A percentile compares a stretch with the other conserved stretches of the same genome.
These are phyloP conservation scores for Elaphurus davidianus DNA, from an alignment of 2,113 vertebrate genomes.

Conservation along the genomic window DNA sequence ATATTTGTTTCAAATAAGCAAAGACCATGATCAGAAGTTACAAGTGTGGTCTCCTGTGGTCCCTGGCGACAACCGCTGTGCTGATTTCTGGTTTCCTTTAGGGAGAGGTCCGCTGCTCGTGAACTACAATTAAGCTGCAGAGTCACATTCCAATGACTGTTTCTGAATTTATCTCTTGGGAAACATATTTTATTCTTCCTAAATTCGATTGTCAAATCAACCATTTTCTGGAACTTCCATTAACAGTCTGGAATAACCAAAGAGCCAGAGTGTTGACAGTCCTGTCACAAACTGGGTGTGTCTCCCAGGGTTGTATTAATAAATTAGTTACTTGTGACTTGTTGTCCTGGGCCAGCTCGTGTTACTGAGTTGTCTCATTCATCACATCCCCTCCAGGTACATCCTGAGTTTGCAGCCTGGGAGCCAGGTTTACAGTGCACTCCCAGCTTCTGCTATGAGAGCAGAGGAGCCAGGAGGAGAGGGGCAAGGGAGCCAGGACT, in stretches of 20 bases:
- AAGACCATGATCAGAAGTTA: background rate
- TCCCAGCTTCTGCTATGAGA: background rate
- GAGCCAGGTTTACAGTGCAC: background rate
- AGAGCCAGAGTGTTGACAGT: background rate
- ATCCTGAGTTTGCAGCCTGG: background rate
- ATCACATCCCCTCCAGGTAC: background rate
- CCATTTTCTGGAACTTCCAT: background rate
- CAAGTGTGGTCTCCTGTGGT: background rate
- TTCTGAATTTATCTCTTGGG: background rate
- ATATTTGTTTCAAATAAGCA: slow-evolving; percentile 11
- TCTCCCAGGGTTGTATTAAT: background rate
- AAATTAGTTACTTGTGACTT: background rate
- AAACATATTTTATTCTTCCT: background rate
- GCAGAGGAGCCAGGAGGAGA: background rate
- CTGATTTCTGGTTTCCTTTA: background rate
- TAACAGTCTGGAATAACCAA: background rate
- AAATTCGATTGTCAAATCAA: background rate
- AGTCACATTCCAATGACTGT: background rate
- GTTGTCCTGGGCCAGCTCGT: background rate
- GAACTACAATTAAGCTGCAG: background rate
- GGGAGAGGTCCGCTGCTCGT: background rate
- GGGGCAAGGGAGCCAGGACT: background rate
- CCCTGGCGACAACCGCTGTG: background rate
- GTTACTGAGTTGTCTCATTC: background rate
- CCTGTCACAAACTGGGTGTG: background rate